Base-by-base conservation (phyloP, 1,140 invertebrate genomes). In the Nebria ingens region DNA sequence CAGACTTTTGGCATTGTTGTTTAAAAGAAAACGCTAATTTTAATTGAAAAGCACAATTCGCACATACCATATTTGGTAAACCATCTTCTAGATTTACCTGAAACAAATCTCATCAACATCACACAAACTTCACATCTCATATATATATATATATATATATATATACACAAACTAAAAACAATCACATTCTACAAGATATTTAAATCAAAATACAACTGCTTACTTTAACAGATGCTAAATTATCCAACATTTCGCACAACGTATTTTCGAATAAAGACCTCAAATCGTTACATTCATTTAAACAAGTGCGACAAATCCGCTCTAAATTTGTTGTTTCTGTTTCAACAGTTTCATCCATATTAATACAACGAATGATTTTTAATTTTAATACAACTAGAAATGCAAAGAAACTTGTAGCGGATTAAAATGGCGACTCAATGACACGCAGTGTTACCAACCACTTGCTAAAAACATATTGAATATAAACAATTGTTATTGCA, bases 281-380 rank as follows among this genome's bases (percentile, higher is more conserved):
- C 38, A 66, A 56, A 52, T 65, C 61, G 40, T 56, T 50, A 58
- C 63, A 65, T 62, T 64, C 59, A 13, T 40, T 21, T 42, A 66
- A 58, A 58, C 65, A 67, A n/a, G 60, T 66, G 38, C 65, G 55
- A 52, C 65, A 67, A 51, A 65, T 56, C 50, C 21, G 60, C 23
- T 61, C 50, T 40, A 65, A 51, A 23, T 62, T 54, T 20, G 59
- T 57, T 21, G 59, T 45, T 51, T 59, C 42, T 17, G 29, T 51
- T 15, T 21, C 11, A 23, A 52, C 34, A 17, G 25, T 56, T 40
- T 52, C 55, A 15, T 56, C 51, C 55, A 56, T 56, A 21, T 17
- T 20, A 52, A 20, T 29, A 12, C 17, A 38, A 52, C 13, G 45
- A 23, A 55, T 25, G 21, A 19, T 51, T 9, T 9, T 9, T 34